Base-by-base conservation (phyloP, 2,797 vertebrate genomes). In the Catostomus latipinnis region DNA sequence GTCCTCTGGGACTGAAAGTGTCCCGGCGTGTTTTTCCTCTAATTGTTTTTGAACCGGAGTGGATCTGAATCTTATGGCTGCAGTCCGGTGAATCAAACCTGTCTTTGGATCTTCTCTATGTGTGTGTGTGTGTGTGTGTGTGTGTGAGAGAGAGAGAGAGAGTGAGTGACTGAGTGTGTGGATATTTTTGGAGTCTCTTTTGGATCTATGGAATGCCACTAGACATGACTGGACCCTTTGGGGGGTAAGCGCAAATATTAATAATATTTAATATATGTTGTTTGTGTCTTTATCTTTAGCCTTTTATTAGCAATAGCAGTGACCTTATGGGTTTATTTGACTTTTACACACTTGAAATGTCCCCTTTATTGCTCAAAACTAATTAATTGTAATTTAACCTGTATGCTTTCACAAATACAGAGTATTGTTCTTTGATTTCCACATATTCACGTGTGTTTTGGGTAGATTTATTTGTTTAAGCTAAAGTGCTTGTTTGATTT, bases 201-300 rank as follows among this genome's bases (percentile, higher is more conserved):
- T 65, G 85, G 84, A 86, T 86, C 82, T 88, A 90, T 90, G 89
- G 88, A 85, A 87, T 90, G 87, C 80, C 85, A 84, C 63, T 88
- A 84, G 84, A 63, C 81, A 74, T 52, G 60, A 49, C 58, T 45
- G 57, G 86, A 82, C 76, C 66, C 81, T 86, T 69, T 74, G 48
- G 78, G 76, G 85, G 89, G 85, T 88, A 81, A 86, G 88, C 80
- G 5, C 54, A 58, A 16, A 9, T 56, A n/a, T 54, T 22, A 54
- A 22, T 18, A 12, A 58, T 6, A 43, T 54, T 46, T 62, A 3
- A 18, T 63, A 4, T 65, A 4, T 48, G 8, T 54, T 56, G 71
- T 84, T 53, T 43, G 9, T 70, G 49, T 46, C 56, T 69, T 52
- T 77, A 77, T 65, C 65, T 43, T 77, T 70, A 78, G 76, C 76